Evolutionary conservation across 2,797 vertebrate species (phyloP), one percentile per base, ranked within the genome.

Genomic region (Benthosema pterotum): DNA sequence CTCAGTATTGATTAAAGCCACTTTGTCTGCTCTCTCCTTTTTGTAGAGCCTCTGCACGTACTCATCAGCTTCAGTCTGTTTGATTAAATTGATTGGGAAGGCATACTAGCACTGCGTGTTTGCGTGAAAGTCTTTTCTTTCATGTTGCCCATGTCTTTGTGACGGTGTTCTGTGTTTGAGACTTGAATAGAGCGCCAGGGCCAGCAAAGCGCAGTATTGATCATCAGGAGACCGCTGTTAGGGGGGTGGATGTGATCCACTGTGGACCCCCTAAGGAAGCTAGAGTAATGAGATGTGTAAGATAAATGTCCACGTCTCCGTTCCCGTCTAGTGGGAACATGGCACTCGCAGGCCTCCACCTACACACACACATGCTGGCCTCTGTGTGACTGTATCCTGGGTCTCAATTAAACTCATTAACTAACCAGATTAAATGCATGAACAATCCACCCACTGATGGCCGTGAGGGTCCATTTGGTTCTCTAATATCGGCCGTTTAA

Each of bases 401-500:
- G n/a, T n/a, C n/a, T n/a, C n/a, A n/a, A n/a, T n/a, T n/a, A n/a
- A n/a, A n/a, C n/a, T 25, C 22, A 25, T 25, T 25, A 25, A 25
- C 22, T 25, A 5, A n/a, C 2, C 22, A 25, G 22, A 25, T 25
- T 25, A 25, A 25, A 25, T 25, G 5, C 22, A 25, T 1, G 5
- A 25, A 25, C 5, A 25, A 25, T 25, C 22, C 22, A 25, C 22
- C 22, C 22, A 25, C 22, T 25, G 22, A 25, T 25, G 5, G 22
- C 22, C 22, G 2, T 25, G 5, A 25, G 22, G 22, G 22, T 25
- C 22, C 22, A 3, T 25, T 25, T 25, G 22, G 22, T 25, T 25
- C 1, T n/a, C n/a, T n/a, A n/a, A n/a, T n/a, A n/a, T n/a, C 8
- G 82, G 69, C 69, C 62, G 81, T 83, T 87, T 83, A 77, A 83